Evolutionary conservation across 2,888 invertebrate species (phyloP), one percentile per base, ranked within the genome.

Genomic region (Ornithoptera alexandrae): DNA sequence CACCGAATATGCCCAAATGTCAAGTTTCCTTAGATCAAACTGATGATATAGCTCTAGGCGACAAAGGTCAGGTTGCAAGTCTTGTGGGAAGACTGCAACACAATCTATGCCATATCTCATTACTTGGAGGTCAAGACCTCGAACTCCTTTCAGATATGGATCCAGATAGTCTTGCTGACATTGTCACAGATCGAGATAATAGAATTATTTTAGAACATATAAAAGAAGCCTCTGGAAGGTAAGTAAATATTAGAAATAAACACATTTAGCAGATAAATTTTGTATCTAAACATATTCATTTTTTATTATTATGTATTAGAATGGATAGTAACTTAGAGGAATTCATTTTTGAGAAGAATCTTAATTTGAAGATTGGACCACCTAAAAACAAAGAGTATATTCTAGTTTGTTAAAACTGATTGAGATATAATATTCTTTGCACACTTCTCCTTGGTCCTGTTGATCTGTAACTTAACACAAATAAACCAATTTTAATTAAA

Each of bases 121-220:
- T 97, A 69, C 94, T 97, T 72, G 96, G 96, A 72, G 97, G 97
- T 72, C 95, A 96, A 73, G 97, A 97, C 82, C 89, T 97, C 84
- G 97, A 97, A 82, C 93, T 97, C 30, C 91, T 97, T 60, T 96
- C 97, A 72, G 97, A 97, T 82, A 97, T 97, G 97, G 97, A 97
- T 88, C 97, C 97, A 10, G 97, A 97, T 75, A 97, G 96, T 74
- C 93, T 97, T 79, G 96, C 96, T 70, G 97, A 97, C 82, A 96
- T 97, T 79, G 95, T 96, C 46, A 94, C 95, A 65, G 95, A 95
- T 78, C 94, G 94, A 83, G 95, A 94, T 75, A 95, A 95, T 84
- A 95, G 94, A 84, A 94, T 95, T 76, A 97, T 97, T 83, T 87
- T 96, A 81, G 96, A 96, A 83, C 96, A 96, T 85, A 92, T 96